Evolutionary conservation across 2,113 vertebrate genomes (phyloP).

Genomic region (Callionymus lyra): DNA sequence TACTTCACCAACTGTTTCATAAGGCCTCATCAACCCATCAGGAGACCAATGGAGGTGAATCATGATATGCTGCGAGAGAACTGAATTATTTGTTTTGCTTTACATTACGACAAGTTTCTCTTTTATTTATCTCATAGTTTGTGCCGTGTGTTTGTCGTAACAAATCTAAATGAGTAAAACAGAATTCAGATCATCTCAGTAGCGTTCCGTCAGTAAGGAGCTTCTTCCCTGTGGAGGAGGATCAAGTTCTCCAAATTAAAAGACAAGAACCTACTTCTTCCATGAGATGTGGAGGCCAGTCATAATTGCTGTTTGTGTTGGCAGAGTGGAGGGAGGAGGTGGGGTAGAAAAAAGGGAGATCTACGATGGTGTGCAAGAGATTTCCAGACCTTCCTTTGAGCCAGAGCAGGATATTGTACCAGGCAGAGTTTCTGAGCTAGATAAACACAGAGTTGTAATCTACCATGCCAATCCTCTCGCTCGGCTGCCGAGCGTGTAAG

Average conservation of each 20-base stretch:
- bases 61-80: too few relatives aligned
- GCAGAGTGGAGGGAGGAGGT: conserved; percentile 55
- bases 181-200: conserved; percentile 81
- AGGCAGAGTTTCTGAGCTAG: conserved; percentile 75
- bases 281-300: conserved; percentile 71
- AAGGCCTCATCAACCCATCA: too few relatives aligned
- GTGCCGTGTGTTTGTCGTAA: too few relatives aligned
- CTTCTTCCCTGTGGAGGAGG: conserved; percentile 36
- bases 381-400: conserved; percentile 79
- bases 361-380: conserved; percentile 71
- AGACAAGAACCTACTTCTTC: conserved; percentile 76
- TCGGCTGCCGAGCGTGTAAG: conserved; percentile 59
- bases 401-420: conserved; percentile 77
- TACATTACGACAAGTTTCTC: too few relatives aligned
- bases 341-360: conserved; percentile 50
- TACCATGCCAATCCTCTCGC: conserved; percentile 60
- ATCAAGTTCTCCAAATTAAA: conserved; percentile 42
- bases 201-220: conserved; percentile 70
- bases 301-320: conserved; percentile 89
- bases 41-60: too few relatives aligned
- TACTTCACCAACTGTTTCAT: too few relatives aligned
- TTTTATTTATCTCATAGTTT: too few relatives aligned
- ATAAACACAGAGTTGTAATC: conserved; percentile 78
- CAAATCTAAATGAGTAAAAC: conserved; percentile 83
- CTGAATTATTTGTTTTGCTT: too few relatives aligned